Evolutionary conservation across 2,113 vertebrate species (phyloP).

Genomic region (Eleginops maclovinus): DNA sequence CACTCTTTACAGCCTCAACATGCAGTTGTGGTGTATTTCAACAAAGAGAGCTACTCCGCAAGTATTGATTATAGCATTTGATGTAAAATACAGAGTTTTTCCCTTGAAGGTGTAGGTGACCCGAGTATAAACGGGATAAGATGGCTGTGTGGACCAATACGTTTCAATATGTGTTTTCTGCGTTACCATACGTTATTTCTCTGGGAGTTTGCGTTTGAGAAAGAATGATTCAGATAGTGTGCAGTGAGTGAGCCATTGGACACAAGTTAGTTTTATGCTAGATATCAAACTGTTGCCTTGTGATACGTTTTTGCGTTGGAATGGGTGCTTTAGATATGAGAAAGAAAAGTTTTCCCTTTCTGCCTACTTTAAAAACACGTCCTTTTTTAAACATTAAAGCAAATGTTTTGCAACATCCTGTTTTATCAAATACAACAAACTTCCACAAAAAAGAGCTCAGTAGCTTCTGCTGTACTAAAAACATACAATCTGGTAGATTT

Average conservation of each 20-base stretch:
- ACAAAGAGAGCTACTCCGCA: neutral
- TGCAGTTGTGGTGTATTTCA: conserved; percentile 1
- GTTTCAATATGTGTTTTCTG: too few species aligned
- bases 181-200: too few species aligned
- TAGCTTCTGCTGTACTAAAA: neutral
- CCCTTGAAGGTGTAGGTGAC: neutral
- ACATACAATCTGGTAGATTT: neutral
- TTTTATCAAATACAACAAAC: too few species aligned
- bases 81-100: neutral
- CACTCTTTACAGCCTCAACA: neutral
- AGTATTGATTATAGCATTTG: neutral
- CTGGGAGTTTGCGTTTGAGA: too few species aligned
- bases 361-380: neutral
- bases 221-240: neutral
- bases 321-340: neutral
- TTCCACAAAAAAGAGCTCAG: neutral
- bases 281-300: neutral
- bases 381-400: neutral
- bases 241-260: neutral
- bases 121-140: neutral
- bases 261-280: neutral
- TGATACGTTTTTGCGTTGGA: neutral
- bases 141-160: too few species aligned
- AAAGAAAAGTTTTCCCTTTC: too few species aligned
- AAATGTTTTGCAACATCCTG: neutral